A percentile compares a stretch with the other conserved stretches of the same genome.
Evolutionary conservation across 2,113 vertebrate species (phyloP).

Genomic region (Semicossyphus pulcher): DNA sequence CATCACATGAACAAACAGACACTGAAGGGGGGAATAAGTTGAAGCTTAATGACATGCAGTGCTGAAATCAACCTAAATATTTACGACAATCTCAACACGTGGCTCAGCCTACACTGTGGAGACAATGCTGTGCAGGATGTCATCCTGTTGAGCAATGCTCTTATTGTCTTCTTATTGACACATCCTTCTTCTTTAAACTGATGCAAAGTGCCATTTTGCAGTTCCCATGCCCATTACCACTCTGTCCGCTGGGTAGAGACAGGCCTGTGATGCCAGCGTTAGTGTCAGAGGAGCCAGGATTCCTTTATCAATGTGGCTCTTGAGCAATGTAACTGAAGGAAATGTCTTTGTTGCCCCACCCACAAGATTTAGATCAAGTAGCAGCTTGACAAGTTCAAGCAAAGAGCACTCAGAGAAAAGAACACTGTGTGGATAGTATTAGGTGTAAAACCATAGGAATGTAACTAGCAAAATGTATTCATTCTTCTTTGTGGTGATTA

Average conservation of each 20-base stretch:
- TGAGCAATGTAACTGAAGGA: slow-evolving; percentile 63
- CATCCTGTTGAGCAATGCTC: slow-evolving; percentile 49
- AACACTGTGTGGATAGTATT: slow-evolving; percentile 65
- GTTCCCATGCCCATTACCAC: neutral
- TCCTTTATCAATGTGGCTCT: slow-evolving; percentile 47
- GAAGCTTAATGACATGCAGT: neutral
- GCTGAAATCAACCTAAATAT: neutral
- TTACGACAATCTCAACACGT: slow-evolving; percentile 6
- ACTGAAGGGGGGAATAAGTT: neutral
- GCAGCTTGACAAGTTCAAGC: slow-evolving; percentile 75
- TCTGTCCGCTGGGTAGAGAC: slow-evolving; percentile 5
- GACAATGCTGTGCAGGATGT: slow-evolving; percentile 19
- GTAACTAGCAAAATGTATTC: slow-evolving; percentile 61
- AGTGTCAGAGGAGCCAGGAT: slow-evolving; percentile 1
- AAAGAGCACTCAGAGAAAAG: slow-evolving; percentile 60
- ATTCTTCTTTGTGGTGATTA: slow-evolving; percentile 58
- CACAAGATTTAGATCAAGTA: slow-evolving; percentile 65
- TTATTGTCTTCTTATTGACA: slow-evolving; percentile 16
- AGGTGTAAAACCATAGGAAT: slow-evolving; percentile 73
- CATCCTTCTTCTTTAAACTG: slow-evolving; percentile 28
- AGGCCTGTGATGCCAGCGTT: neutral
- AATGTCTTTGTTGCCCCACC: slow-evolving; percentile 59
- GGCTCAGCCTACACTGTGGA: neutral
- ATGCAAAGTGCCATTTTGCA: slow-evolving; percentile 30
- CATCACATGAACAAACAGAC: slow-evolving; percentile 5